A percentile compares a stretch with the other conserved stretches of the same genome.
Conservation (phyloP, 2,888 invertebrate species). For the Cartodere bifasciata region DNA sequence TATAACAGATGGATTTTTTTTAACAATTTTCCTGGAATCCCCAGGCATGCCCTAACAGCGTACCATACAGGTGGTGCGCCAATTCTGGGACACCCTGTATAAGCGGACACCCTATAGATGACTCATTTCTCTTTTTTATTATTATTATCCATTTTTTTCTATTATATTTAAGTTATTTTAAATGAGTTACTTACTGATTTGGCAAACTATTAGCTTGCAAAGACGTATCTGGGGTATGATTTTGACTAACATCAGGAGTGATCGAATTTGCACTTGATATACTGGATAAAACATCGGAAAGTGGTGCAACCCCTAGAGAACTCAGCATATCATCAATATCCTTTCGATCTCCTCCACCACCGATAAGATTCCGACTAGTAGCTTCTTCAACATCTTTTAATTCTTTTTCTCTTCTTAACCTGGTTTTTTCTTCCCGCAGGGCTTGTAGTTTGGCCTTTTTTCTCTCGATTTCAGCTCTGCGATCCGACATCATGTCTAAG, state of each 20-base stretch:
- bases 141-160: no score
- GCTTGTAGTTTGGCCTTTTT: slow-evolving; percentile 87
- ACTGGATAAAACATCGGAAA: slow-evolving; percentile 74
- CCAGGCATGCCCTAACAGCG: no score
- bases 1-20: no score
- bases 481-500: slow-evolving; percentile 56
- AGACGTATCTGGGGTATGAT: slow-evolving; percentile 68
- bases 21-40: no score
- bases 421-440: slow-evolving; percentile 78
- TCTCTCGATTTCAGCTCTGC: slow-evolving; percentile 84
- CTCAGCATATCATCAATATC: slow-evolving; percentile 80
- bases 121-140: no score
- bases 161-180: no score
- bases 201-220: slow-evolving; percentile 52
- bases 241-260: slow-evolving; percentile 68
- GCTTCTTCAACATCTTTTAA: slow-evolving; percentile 73
- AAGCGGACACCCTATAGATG: no score
- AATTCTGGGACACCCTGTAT: no score
- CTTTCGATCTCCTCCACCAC: slow-evolving; percentile 39
- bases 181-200: slow-evolving; percentile 37
- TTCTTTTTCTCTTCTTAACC: slow-evolving; percentile 73
- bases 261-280: slow-evolving; percentile 70
- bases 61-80: no score
- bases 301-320: slow-evolving; percentile 75
- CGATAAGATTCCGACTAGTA: slow-evolving; percentile 41